Base-by-base conservation (phyloP, 2,113 vertebrate genomes). In the Nanorana parkeri region DNA sequence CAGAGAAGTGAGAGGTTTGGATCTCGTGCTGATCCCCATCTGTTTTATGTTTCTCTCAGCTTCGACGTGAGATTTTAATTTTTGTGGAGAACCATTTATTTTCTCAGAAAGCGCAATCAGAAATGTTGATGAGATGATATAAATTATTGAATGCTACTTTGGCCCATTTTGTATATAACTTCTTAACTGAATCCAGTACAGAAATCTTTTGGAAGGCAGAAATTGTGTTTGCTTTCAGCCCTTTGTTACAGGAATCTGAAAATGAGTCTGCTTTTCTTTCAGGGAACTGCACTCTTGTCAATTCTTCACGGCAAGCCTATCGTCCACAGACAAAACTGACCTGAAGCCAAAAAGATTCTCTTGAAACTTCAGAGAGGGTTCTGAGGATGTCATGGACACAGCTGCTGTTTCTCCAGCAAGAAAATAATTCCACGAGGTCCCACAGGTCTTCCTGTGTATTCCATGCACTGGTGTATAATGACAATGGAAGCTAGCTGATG, bases 391-490 rank as follows among this genome's bases (percentile, higher is more conserved):
- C 65, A 58, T n/a, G 16, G 61, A 29, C 69, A 26, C 61, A 41
- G 52, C 67, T 68, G 23, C 60, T 68, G 64, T 26, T 76, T 83
- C 72, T 75, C 72, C 72, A 67, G 51, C 72, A 75, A 75, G 64
- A 56, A 69, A 28, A 79, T 28, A 24, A 47, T 17, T 74, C 72
- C 29, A 68, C 55, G 65, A 54, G 55, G 64, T 56, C 71, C 72
- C 4, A 32, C 52, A 60, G 80, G 80, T 83, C 80, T 83, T 83
- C 80, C 80, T 83, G 71, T 76, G 61, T 51, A 58, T 64, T 74
- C n/a, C 80, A 58, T 66, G 72, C 29, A 21, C 63, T 64, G 63
- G 26, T 74, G 13, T 51, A 19, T 26, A 51, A 71, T n/a, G 77
- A 29, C 64, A n/a, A 55, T 56, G 64, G 75, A 66, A 16, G 61